Evolutionary conservation across 2,113 vertebrate genomes (phyloP).

Genomic region (Podocnemis expansa): DNA sequence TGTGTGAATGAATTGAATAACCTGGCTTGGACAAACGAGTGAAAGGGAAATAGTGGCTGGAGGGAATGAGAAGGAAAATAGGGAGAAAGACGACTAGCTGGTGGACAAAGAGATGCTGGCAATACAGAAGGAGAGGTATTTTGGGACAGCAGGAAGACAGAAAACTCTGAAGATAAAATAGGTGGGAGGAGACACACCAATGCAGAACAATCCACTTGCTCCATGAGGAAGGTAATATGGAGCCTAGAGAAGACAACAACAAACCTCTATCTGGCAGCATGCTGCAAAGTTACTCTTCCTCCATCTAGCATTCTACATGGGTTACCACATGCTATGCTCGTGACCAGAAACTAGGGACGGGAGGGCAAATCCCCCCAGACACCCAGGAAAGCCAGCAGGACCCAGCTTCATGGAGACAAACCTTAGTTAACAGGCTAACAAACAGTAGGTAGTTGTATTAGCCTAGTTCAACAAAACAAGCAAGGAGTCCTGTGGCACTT

Average conservation of each 20-base stretch:
- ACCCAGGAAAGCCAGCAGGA: not conserved
- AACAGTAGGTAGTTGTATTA: too few species aligned
- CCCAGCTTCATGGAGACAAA: not conserved
- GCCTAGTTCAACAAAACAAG: too few species aligned
- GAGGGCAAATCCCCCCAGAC: fast-evolving
- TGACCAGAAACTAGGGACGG: not conserved
- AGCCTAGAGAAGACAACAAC: too few species aligned
- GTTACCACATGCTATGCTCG: not conserved
- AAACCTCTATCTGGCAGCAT: too few species aligned
- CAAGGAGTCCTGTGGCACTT: too few species aligned
- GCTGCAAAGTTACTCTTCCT: not conserved
- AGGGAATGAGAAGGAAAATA: not conserved
- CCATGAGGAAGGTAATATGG: too few species aligned
- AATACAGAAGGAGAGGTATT: not conserved
- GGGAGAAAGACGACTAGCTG: not conserved
- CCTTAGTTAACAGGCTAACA: fast-evolving
- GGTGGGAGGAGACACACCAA: not conserved
- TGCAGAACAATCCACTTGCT: not conserved
- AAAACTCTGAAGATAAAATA: not conserved
- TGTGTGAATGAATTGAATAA: not conserved
- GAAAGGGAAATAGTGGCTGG: not conserved
- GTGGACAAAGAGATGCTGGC: not conserved
- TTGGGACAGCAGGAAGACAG: not conserved
- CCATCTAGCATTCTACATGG: not conserved
- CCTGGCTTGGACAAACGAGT: not conserved